Conservation (phyloP, 2,888 invertebrate genomes). For the Pachycephus smyrnensis region DNA sequence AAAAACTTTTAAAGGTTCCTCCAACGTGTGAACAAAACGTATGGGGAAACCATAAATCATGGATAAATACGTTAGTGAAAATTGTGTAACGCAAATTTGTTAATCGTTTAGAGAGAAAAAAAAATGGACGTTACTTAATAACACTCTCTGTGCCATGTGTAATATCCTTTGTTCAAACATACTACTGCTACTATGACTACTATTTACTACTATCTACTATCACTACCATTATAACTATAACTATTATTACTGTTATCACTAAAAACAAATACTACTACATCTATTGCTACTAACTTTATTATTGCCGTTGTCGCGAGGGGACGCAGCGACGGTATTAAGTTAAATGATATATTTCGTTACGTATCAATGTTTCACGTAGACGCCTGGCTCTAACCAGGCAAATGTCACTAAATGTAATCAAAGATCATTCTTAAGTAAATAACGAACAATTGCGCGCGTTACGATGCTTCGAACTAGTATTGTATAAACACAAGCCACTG, state of each 20-base stretch:
- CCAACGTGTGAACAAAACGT: neutral
- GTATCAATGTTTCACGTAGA: neutral
- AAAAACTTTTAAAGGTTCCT: conserved; percentile 12
- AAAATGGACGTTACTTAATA: neutral
- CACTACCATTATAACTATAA: neutral
- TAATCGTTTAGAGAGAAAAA: neutral
- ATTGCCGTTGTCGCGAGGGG: neutral
- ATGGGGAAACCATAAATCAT: neutral
- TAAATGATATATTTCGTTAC: neutral
- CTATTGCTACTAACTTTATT: neutral
- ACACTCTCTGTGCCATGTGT: neutral
- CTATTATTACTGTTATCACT: neutral
- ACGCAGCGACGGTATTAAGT: neutral
- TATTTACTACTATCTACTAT: neutral
- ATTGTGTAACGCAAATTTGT: neutral
- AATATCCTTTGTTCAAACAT: neutral
- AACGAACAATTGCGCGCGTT: neutral
- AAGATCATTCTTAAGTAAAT: neutral
- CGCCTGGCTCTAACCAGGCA: neutral
- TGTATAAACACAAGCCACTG: neutral
- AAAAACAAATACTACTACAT: neutral
- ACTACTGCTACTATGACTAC: neutral
- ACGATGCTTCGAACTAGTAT: neutral
- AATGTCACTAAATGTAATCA: neutral
- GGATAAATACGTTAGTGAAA: neutral